Percentiles rank a stretch among this genome's conserved stretches.
Conservation (phyloP, 2,797 vertebrate species). For the Pristis pectinata region DNA sequence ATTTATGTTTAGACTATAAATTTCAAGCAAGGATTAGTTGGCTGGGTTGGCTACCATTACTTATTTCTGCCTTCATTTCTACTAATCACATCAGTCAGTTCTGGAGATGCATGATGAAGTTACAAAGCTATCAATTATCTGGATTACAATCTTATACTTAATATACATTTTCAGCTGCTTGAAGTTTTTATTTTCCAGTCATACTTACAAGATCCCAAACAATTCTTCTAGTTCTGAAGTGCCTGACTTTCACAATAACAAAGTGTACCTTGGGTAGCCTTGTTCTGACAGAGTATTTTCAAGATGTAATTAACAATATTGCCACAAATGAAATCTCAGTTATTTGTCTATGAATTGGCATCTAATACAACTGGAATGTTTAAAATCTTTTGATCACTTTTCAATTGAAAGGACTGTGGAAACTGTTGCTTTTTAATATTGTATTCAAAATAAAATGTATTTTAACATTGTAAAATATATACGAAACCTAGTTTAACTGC, state of each 20-base stretch:
- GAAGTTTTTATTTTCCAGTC: background rate
- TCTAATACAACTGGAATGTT: background rate
- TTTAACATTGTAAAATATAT: too few species aligned
- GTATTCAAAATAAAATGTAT: too few species aligned
- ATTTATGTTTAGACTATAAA: background rate
- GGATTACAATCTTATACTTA: background rate
- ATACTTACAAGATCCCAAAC: background rate
- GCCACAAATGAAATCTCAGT: background rate
- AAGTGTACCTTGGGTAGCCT: background rate
- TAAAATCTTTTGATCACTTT: too few species aligned
- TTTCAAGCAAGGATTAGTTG: background rate
- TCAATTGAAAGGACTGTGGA: too few species aligned
- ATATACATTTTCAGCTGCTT: background rate
- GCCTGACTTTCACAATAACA: background rate
- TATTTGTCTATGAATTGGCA: background rate
- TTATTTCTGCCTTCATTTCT: background rate
- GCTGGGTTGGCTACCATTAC: background rate
- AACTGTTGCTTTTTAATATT: too few species aligned
- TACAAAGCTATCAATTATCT: background rate
- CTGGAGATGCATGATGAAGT: background rate
- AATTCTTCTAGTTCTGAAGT: background rate
- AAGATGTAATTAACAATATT: background rate
- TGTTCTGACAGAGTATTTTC: background rate
- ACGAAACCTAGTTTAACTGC: too few species aligned
- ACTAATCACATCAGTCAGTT: background rate